Evolutionary conservation across 2,888 invertebrate species (phyloP), one percentile per base, ranked within the genome.

Genomic region (Sisyra nigra): DNA sequence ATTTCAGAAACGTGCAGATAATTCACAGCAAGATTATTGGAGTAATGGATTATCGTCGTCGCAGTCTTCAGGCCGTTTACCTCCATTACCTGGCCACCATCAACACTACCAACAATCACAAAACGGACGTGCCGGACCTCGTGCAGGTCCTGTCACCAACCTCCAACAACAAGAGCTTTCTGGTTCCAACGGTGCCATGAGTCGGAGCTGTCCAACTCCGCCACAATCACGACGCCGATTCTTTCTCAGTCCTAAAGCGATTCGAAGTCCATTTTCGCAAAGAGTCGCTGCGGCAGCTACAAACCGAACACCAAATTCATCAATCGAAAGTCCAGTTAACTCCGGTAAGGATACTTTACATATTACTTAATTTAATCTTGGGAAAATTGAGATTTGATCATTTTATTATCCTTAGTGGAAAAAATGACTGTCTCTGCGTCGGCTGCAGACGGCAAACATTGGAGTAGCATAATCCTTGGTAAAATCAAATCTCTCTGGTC

Each of bases 401-500:
- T 29, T 18, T 10, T 39, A 19, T 39, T 15, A 34, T 14, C 11
- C 7, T 34, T 14, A 41, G 41, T 35, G 34, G 32, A 31, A 11
- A 43, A 43, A 38, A 29, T 52, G 40, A 61, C 62, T 60, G 57
- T 59, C 11, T 54, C 62, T 31, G 61, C 62, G 19, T 55, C 61
- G 42, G 57, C 60, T 55, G 66, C 68, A 49, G 69, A 70, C 52
- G 63, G 60, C 50, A 66, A 71, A 46, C 66, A 69, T 53, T 83
- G 83, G 83, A 79, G 80, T 48, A 80, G 80, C 53, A 66, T 83
- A 58, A 82, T 87, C 56, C 76, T 87, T 62, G 84, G 84, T 59
- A 87, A 88, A 71, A 87, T 89, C 64, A 81, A 85, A 57, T 87
- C 87, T 37, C 68, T 89, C 48, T 88, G 88, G 88, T 82, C 77